These are phyloP conservation scores for Drosophila nebulosa DNA, from an alignment of 1,140 invertebrate species.

Conservation along the genomic window DNA sequence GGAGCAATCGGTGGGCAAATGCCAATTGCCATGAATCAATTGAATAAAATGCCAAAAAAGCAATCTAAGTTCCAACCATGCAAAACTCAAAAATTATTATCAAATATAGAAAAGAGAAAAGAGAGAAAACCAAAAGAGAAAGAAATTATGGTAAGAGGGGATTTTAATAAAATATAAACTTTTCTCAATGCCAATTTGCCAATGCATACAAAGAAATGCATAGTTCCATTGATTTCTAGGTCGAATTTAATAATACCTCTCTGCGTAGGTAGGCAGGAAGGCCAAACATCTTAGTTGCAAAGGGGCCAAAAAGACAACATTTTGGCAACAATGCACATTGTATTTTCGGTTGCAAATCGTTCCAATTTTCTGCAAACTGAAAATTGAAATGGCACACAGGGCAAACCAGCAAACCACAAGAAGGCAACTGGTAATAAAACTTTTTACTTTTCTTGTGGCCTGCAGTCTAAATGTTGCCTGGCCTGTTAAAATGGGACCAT, in stretches of 20 bases:
- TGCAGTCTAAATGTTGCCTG: conserved; percentile 2
- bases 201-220: conserved; percentile 16
- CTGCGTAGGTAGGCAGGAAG: not conserved
- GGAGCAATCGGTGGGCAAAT: conserved; percentile 27
- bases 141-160: not conserved
- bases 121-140: not conserved
- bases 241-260: conserved; percentile 24
- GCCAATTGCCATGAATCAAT: conserved; percentile 36
- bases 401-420: conserved; percentile 16
- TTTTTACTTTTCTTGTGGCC: conserved; percentile 15
- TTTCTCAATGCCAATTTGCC: conserved; percentile 39
- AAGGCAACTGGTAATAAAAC: conserved; percentile 28
- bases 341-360: conserved; percentile 25
- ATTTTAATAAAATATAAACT: conserved; percentile 43
- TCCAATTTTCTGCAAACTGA: conserved; percentile 38
- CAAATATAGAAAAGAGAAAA: not conserved
- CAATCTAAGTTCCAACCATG: conserved; percentile 26
- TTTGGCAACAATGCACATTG: conserved; percentile 14
- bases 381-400: conserved; percentile 45
- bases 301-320: conserved; percentile 7
- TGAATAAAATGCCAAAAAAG: conserved; percentile 31
- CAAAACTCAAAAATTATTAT: conserved; percentile 26
- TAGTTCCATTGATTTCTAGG: conserved; percentile 15
- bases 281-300: conserved; percentile 15
- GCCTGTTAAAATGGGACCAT: conserved; percentile 38